Evolutionary conservation across 2,113 vertebrate species (phyloP).

Genomic region (Sardina pilchardus): DNA sequence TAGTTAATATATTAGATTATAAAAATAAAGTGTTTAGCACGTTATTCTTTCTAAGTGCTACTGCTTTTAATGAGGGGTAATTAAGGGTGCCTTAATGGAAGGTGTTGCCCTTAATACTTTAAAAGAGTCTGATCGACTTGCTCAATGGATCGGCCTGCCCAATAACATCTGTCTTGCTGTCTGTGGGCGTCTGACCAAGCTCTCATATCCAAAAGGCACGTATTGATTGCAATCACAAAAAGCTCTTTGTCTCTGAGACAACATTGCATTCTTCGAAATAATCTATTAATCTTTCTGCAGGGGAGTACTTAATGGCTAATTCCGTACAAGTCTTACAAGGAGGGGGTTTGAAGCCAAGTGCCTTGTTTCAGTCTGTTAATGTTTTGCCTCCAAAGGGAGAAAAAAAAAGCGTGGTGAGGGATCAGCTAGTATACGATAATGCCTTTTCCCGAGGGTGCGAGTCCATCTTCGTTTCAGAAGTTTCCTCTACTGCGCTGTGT

Average conservation of each 20-base stretch:
- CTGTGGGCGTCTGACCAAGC: neutral
- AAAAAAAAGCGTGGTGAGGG: neutral
- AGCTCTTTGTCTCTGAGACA: slow-evolving; percentile 5
- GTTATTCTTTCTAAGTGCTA: neutral
- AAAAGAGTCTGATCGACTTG: slow-evolving; percentile 45
- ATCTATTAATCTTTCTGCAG: neutral
- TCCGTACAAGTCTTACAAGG: neutral
- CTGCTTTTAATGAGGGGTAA: neutral
- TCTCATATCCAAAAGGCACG: slow-evolving; percentile 26
- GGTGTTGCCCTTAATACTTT: slow-evolving; percentile 55
- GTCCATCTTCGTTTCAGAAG: neutral
- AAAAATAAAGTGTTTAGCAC: neutral
- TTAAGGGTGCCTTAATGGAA: neutral
- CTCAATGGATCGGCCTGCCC: slow-evolving; percentile 54
- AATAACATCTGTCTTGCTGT: slow-evolving; percentile 12
- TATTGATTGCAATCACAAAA: slow-evolving; percentile 33
- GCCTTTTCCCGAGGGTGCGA: neutral
- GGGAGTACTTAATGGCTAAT: neutral
- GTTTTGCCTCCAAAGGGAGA: neutral
- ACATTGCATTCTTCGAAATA: neutral
- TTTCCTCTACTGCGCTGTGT: neutral
- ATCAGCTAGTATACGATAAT: neutral
- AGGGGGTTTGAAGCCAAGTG: slow-evolving; percentile 8
- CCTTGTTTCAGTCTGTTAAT: neutral
- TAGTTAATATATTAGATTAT: neutral